Evolutionary conservation across 2,113 vertebrate genomes (phyloP), one percentile per base, ranked within the genome.

Genomic region (Stictonetta naevosa): DNA sequence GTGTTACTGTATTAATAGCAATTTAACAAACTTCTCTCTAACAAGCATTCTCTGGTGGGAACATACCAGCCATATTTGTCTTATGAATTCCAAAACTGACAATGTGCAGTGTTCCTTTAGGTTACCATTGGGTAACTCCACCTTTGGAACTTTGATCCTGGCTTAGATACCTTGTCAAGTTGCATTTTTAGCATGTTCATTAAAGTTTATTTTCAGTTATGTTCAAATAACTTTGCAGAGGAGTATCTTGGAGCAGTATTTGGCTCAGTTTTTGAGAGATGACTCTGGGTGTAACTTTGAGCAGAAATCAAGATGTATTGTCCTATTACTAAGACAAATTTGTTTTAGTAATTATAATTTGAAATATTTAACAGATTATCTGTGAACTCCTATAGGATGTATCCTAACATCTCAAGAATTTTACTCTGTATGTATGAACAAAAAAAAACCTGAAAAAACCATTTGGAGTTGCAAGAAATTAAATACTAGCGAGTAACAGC

Each of bases 131-230:
- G 29, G 23, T 76, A 29, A 53, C 90, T 20, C 50, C 77, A 55
- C 36, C 55, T 83, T 90, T 80, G 52, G 42, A 90, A 67, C 42
- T 48, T 29, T 6, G 7, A 63, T 67, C 22, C 25, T 38, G 6
- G 9, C 2, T 88, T 74, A 46, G 0, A 0, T 90, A 59, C 22
- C 34, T 48, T 34, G 29, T 42, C 20, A 88, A 74, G 18, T 2
- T 76, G 14, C 1, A 2, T 36, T 92, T 89, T 86, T 78, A 78
- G 13, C 26, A 56, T 26, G 9, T n/a, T 40, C 13, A 12, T 75
- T 73, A 48, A 20, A 79, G 71, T 85, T 91, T 89, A 6, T 46
- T 72, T 34, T 20, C 26, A 17, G 18, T 34, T 87, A 40, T 11
- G 44, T 62, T 88, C 34, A 55, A 10, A 74, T 26, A 55, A 6